These are phyloP conservation scores for Dryococelus australis DNA, from an alignment of 2,888 invertebrate genomes.

Conservation along the genomic window DNA sequence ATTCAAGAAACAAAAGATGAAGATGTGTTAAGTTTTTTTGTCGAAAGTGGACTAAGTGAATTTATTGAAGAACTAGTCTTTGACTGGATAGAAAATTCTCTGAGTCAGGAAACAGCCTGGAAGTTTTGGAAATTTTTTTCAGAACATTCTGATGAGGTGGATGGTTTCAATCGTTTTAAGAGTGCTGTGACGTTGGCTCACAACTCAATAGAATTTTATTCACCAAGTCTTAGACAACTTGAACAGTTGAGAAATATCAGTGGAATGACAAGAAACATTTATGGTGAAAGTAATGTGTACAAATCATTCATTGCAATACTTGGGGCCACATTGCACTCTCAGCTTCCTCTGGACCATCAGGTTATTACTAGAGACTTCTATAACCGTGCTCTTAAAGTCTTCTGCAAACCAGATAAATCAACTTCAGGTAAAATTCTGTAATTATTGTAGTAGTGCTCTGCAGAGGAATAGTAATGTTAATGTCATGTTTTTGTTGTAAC, in stretches of 20 bases:
- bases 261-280: slow-evolving; percentile 61
- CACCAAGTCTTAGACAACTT: slow-evolving; percentile 65
- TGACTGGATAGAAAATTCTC: slow-evolving; percentile 65
- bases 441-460: background rate
- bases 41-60: slow-evolving; percentile 12
- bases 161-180: slow-evolving; percentile 71
- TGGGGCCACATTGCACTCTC: slow-evolving; percentile 71
- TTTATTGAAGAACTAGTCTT: slow-evolving; percentile 57
- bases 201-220: slow-evolving; percentile 64
- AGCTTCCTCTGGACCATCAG: slow-evolving; percentile 74
- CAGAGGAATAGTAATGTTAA: background rate
- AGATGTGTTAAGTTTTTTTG: slow-evolving; percentile 31
- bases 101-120: slow-evolving; percentile 68
- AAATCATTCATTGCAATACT: slow-evolving; percentile 71
- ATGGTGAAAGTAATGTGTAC: slow-evolving; percentile 64
- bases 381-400: slow-evolving; percentile 77
- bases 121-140: slow-evolving; percentile 72
- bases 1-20: slow-evolving; percentile 30
- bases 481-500: background rate
- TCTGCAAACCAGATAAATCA: slow-evolving; percentile 60
- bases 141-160: slow-evolving; percentile 51
- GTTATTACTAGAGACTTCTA: slow-evolving; percentile 78
- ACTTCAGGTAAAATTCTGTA: slow-evolving; percentile 53
- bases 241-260: slow-evolving; percentile 62
- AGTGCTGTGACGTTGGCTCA: slow-evolving; percentile 72